Evolutionary conservation across 2,888 invertebrate species (phyloP).

Genomic region (Lasius fuliginosus): DNA sequence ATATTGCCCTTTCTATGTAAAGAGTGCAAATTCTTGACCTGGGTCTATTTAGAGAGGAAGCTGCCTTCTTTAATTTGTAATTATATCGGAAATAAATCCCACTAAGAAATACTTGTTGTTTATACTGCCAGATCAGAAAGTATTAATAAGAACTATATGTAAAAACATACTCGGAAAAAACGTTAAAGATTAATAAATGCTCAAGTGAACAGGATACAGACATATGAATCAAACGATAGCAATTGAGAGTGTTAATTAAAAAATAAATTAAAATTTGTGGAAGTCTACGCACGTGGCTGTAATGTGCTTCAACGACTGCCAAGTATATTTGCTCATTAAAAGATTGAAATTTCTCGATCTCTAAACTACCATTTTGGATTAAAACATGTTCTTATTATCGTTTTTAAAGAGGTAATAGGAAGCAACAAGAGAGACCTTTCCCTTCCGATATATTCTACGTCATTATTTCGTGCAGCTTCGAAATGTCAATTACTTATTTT

Average conservation of each 20-base stretch:
- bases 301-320: background rate
- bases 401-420: background rate
- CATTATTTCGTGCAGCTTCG: conserved; percentile 1
- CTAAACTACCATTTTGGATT: background rate
- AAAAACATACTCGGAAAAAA: background rate
- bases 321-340: conserved; percentile 36
- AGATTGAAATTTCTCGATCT: conserved; percentile 3
- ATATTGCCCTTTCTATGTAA: background rate
- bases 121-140: conserved; percentile 21
- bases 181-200: background rate
- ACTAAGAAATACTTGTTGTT: background rate
- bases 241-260: background rate
- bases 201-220: background rate
- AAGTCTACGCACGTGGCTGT: background rate
- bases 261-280: background rate
- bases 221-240: background rate
- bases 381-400: background rate
- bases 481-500: conserved; percentile 37
- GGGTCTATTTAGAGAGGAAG: background rate
- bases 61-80: background rate
- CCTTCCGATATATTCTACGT: background rate
- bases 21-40: background rate
- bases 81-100: background rate
- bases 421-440: background rate
- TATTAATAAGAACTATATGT: background rate